phyloP scores from a whole-genome alignment of 2,797 vertebrate genomes.

The Sus cebifrons region DNA sequence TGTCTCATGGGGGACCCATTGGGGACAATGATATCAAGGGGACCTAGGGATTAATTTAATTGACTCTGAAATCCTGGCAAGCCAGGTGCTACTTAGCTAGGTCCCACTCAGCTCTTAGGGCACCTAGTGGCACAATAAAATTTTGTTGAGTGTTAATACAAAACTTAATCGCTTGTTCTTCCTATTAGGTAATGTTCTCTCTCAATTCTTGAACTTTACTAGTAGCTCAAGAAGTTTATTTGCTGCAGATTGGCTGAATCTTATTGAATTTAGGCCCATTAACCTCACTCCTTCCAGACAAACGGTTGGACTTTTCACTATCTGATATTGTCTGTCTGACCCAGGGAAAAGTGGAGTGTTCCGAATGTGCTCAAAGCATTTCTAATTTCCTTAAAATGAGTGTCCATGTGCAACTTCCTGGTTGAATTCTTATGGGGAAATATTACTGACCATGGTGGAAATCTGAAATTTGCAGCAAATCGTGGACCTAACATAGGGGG shows the following conservation, averaged over 20 bases:
- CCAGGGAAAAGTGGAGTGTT: background rate
- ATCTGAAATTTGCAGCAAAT: background rate
- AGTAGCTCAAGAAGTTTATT: slow-evolving; percentile 24
- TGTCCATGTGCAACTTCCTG: background rate
- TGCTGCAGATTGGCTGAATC: background rate
- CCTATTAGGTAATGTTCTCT: background rate
- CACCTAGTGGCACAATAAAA: background rate
- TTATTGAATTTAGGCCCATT: background rate
- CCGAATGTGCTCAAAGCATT: slow-evolving; percentile 35
- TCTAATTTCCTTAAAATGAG: slow-evolving; percentile 52
- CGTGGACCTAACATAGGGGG: background rate
- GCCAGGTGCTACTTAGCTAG: background rate
- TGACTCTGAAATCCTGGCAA: background rate
- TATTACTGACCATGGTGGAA: background rate
- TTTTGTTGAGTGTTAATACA: background rate
- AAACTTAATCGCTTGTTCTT: slow-evolving; percentile 19
- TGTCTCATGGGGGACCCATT: background rate
- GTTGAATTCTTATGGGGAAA: slow-evolving; percentile 3
- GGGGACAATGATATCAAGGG: background rate
- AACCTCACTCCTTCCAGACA: background rate
- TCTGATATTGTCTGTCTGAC: background rate
- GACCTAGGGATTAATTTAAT: background rate
- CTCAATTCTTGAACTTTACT: background rate
- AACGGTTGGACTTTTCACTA: background rate
- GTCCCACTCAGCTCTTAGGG: background rate